These are phyloP conservation scores for Pectinophora gossypiella DNA, from an alignment of 1,140 invertebrate species.

Conservation along the genomic window DNA sequence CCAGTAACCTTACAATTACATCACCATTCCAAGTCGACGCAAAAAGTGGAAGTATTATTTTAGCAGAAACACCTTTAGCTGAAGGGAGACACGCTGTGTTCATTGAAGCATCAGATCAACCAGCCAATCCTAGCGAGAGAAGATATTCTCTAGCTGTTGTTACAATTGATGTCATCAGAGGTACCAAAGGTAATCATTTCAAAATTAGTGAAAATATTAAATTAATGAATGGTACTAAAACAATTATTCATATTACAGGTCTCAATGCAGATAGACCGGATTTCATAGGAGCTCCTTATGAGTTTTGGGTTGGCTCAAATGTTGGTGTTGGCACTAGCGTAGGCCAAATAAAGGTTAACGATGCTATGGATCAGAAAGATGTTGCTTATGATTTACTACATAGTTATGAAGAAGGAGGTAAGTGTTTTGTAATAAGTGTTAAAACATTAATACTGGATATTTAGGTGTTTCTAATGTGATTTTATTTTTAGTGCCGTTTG, in stretches of 20 bases:
- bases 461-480: slow-evolving; percentile 5
- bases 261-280: slow-evolving; percentile 79
- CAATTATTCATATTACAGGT: slow-evolving; percentile 43
- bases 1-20: slow-evolving; percentile 79
- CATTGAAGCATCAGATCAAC: slow-evolving; percentile 88
- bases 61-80: slow-evolving; percentile 80
- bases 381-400: slow-evolving; percentile 87
- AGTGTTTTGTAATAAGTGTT: no score
- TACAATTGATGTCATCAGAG: slow-evolving; percentile 81
- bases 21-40: slow-evolving; percentile 84
- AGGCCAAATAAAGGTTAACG: slow-evolving; percentile 87
- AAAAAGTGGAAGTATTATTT: slow-evolving; percentile 82
- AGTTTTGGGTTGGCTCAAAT: slow-evolving; percentile 92
- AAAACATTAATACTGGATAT: slow-evolving; percentile 4
- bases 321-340: slow-evolving; percentile 89
- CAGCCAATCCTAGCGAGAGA: slow-evolving; percentile 86
- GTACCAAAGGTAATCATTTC: slow-evolving; percentile 69
- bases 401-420: slow-evolving; percentile 88
- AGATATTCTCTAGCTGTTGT: slow-evolving; percentile 89
- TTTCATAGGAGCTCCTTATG: slow-evolving; percentile 91
- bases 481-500: slow-evolving; percentile 86
- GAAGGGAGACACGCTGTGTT: slow-evolving; percentile 86
- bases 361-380: slow-evolving; percentile 80
- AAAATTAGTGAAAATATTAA: background rate
- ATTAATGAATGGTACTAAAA: background rate